Conservation (phyloP, 1,140 invertebrate genomes). For the Anagrus nilaparvatae region DNA sequence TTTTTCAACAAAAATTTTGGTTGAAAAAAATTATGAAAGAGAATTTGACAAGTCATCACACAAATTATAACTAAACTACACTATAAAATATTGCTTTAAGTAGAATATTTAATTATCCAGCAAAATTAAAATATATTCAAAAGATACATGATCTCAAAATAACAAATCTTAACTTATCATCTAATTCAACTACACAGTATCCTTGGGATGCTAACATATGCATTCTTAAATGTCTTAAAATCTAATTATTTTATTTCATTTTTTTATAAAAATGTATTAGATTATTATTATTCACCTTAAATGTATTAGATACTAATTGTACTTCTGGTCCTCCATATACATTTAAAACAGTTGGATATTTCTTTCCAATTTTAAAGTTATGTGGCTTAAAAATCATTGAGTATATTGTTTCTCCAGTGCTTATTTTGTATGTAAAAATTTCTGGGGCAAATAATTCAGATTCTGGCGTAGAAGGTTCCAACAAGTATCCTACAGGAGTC, state of each 20-base stretch:
- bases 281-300: constrained; percentile 57
- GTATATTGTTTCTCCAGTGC: constrained; percentile 67
- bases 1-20: no score
- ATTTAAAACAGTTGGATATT: constrained; percentile 91
- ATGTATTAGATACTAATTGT: constrained; percentile 92
- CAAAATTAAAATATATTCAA: no score
- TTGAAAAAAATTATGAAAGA: no score
- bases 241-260: no score
- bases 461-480: constrained; percentile 52
- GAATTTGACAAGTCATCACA: no score
- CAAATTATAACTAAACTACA: no score
- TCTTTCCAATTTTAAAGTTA: constrained; percentile 60
- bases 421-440: constrained; percentile 61
- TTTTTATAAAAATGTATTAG: neutral
- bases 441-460: constrained; percentile 56
- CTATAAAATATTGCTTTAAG: no score
- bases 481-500: constrained; percentile 56
- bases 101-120: no score
- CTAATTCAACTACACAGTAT: constrained; percentile 92
- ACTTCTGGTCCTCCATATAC: constrained; percentile 98
- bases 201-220: constrained; percentile 93
- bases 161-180: no score
- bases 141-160: no score
- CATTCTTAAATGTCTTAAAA: constrained; percentile 71
- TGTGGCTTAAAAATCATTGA: constrained; percentile 89